These are phyloP conservation scores for Pharmacophagus antenor DNA, from an alignment of 2,888 invertebrate genomes.

Conservation along the genomic window DNA sequence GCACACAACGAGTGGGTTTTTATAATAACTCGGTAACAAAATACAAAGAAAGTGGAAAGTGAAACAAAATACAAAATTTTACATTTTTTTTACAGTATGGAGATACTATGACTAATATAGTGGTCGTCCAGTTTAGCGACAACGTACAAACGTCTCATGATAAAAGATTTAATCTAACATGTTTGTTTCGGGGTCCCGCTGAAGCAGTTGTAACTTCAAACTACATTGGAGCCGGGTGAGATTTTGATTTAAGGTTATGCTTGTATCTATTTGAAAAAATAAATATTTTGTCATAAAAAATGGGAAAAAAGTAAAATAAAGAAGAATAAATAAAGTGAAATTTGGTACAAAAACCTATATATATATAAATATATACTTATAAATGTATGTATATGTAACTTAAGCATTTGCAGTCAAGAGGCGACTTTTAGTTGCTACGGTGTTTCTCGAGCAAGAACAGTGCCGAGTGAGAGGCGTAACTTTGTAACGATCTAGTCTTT, in stretches of 20 bases:
- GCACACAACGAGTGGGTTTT: conserved; percentile 87
- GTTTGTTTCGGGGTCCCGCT: conserved; percentile 93
- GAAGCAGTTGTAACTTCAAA: conserved; percentile 96
- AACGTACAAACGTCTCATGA: conserved; percentile 94
- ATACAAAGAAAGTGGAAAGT: not conserved
- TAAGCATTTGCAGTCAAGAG: no score
- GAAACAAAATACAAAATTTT: no score
- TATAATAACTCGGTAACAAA: not conserved
- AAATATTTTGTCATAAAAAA: not conserved
- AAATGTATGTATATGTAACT: no score
- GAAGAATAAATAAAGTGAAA: not conserved
- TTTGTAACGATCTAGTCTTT: no score
- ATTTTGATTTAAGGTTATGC: conserved; percentile 28
- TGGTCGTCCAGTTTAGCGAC: conserved; percentile 96
- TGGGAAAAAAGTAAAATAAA: not conserved
- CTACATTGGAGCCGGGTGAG: conserved; percentile 94
- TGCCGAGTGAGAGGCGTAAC: no score
- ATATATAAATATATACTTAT: no score
- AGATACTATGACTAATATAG: conserved; percentile 96
- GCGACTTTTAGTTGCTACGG: no score
- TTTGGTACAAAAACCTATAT: no score
- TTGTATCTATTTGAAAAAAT: conserved; percentile 44
- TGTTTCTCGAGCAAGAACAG: no score
- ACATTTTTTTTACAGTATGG: conserved; percentile 84
- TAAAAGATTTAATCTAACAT: conserved; percentile 95